These are phyloP conservation scores for Chaetura pelagica DNA, from an alignment of 2,113 vertebrate genomes.

Conservation along the genomic window DNA sequence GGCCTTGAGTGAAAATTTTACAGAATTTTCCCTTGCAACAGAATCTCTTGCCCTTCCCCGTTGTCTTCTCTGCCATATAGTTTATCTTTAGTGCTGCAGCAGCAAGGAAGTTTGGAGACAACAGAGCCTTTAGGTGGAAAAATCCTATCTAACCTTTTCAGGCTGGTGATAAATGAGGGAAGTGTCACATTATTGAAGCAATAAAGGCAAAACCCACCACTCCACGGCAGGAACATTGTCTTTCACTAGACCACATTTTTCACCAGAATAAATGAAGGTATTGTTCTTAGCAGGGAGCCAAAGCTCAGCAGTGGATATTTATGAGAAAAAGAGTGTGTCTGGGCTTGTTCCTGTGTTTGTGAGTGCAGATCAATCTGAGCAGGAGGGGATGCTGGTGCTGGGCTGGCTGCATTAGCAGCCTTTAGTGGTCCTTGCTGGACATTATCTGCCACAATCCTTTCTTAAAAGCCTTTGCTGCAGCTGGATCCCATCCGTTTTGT, in stretches of 20 bases:
- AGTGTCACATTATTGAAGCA: background rate
- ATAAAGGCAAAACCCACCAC: background rate
- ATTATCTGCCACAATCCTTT: background rate
- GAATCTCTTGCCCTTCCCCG: background rate
- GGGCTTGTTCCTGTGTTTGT: background rate
- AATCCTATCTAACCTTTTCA: background rate
- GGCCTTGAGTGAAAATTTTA: background rate
- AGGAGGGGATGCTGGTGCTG: background rate
- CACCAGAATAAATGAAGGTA: background rate
- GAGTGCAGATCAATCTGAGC: background rate
- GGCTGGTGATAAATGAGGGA: background rate
- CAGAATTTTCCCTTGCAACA: background rate
- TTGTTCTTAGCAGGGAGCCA: slow-evolving; percentile 2
- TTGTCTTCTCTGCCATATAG: background rate
- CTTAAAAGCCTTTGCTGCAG: background rate
- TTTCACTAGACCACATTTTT: background rate
- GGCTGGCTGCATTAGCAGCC: slow-evolving; percentile 14
- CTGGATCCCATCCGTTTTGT: background rate
- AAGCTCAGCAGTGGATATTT: background rate
- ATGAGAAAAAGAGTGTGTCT: background rate
- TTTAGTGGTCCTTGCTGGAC: background rate
- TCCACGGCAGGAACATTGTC: background rate
- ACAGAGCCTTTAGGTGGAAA: background rate
- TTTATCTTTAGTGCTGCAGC: background rate
- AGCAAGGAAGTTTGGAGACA: background rate